A percentile compares a stretch with the other conserved stretches of the same genome.
phyloP scores from a whole-genome alignment of 2,888 invertebrate genomes.

The Oscheius sp. region DNA sequence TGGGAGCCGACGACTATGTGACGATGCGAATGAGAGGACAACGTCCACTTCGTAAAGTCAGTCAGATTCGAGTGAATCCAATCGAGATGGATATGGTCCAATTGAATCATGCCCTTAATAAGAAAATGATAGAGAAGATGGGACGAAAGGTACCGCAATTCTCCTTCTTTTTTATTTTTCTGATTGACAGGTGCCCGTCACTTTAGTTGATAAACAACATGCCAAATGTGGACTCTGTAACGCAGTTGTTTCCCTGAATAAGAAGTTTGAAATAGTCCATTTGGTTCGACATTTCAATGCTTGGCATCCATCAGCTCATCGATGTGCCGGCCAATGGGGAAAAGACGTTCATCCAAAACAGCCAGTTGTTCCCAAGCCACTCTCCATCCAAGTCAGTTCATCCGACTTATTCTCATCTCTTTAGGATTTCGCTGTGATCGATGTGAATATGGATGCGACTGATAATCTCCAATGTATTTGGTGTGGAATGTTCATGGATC shows the following conservation, averaged over 20 bases:
- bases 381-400: slow-evolving; percentile 35
- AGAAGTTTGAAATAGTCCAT: slow-evolving; percentile 69
- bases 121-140: slow-evolving; percentile 69
- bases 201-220: slow-evolving; percentile 68
- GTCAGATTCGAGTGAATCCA: slow-evolving; percentile 67
- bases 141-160: slow-evolving; percentile 53
- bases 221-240: slow-evolving; percentile 67
- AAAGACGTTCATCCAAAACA: slow-evolving; percentile 6
- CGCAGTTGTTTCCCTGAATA: slow-evolving; percentile 66
- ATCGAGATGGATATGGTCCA: slow-evolving; percentile 61
- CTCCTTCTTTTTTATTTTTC: background rate
- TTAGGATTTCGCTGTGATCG: slow-evolving; percentile 67
- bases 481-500: slow-evolving; percentile 69
- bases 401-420: background rate
- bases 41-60: slow-evolving; percentile 33
- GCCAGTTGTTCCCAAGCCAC: slow-evolving; percentile 30
- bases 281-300: slow-evolving; percentile 69
- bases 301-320: slow-evolving; percentile 69
- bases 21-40: slow-evolving; percentile 7
- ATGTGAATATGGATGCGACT: slow-evolving; percentile 40
- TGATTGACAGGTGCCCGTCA: slow-evolving; percentile 59
- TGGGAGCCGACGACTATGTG: background rate
- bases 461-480: slow-evolving; percentile 69
- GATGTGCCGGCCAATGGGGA: slow-evolving; percentile 66
- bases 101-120: slow-evolving; percentile 60